Percentiles rank a stretch among this genome's conserved stretches.
Conservation (phyloP, 2,888 invertebrate species). For the Tipula vernalis region DNA sequence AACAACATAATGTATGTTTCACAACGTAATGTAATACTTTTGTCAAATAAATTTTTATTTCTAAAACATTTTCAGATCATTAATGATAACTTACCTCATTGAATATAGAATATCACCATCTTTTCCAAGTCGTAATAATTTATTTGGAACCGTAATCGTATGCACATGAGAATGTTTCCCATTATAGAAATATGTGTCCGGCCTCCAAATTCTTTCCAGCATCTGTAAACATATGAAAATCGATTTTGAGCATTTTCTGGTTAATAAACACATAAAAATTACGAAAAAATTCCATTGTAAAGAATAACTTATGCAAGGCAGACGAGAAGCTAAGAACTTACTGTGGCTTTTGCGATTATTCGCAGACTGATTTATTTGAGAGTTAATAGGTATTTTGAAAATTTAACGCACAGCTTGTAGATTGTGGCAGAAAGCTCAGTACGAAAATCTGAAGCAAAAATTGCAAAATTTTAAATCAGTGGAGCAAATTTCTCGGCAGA, state of each 20-base stretch:
- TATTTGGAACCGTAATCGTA: conserved; percentile 91
- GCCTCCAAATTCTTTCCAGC: conserved; percentile 91
- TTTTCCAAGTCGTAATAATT: conserved; percentile 75
- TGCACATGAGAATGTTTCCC: conserved; percentile 92
- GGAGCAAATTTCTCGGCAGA: too few relatives aligned
- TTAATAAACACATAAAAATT: too few relatives aligned
- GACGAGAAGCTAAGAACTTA: too few relatives aligned
- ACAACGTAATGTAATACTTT: not conserved
- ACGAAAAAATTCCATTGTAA: too few relatives aligned
- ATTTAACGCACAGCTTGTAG: too few relatives aligned
- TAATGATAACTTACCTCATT: conserved; percentile 58
- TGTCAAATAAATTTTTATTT: not conserved
- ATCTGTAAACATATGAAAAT: conserved; percentile 38
- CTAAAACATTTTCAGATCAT: not conserved
- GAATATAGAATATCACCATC: conserved; percentile 88
- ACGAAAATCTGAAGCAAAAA: too few relatives aligned
- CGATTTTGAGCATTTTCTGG: not conserved
- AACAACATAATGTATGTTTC: not conserved
- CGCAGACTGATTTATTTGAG: too few relatives aligned
- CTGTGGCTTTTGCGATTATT: too few relatives aligned
- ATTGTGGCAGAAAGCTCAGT: too few relatives aligned
- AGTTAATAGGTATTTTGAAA: too few relatives aligned
- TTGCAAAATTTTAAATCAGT: too few relatives aligned
- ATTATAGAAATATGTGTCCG: conserved; percentile 92
- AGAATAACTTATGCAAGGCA: too few relatives aligned